phyloP scores from a whole-genome alignment of 1,140 invertebrate species.

The Lepidotrigona ventralis region DNA sequence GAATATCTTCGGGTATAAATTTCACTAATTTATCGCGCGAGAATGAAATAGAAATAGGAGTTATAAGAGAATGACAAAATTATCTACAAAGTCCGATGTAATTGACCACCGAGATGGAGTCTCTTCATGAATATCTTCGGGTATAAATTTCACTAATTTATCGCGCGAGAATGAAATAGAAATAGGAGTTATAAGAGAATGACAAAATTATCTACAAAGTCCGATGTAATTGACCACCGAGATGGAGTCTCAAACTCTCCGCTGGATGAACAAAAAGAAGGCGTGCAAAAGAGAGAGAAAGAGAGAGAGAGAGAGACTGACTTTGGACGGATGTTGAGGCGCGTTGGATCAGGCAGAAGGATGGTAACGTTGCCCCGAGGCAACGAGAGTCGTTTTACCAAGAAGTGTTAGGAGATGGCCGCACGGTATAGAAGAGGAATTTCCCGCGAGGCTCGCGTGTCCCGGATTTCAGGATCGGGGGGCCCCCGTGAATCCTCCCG shows the following conservation, averaged over 20 bases:
- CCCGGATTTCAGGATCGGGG: slow-evolving; percentile 77
- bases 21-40: neutral
- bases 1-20: neutral
- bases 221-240: no score
- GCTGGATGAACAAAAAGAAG: slow-evolving; percentile 46
- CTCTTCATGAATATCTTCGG: neutral
- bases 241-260: neutral
- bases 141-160: neutral
- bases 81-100: no score
- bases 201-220: no score
- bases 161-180: neutral
- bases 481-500: slow-evolving; percentile 72
- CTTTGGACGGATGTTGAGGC: slow-evolving; percentile 13
- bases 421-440: slow-evolving; percentile 69
- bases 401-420: slow-evolving; percentile 63
- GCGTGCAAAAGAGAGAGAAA: neutral
- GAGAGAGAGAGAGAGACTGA: neutral
- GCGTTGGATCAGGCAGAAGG: slow-evolving; percentile 64
- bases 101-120: no score
- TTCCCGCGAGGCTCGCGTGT: slow-evolving; percentile 80
- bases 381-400: slow-evolving; percentile 70
- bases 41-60: neutral
- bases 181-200: neutral
- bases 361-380: slow-evolving; percentile 58
- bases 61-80: no score